phyloP scores from a whole-genome alignment of 2,113 vertebrate genomes.

The Loxodonta africana region DNA sequence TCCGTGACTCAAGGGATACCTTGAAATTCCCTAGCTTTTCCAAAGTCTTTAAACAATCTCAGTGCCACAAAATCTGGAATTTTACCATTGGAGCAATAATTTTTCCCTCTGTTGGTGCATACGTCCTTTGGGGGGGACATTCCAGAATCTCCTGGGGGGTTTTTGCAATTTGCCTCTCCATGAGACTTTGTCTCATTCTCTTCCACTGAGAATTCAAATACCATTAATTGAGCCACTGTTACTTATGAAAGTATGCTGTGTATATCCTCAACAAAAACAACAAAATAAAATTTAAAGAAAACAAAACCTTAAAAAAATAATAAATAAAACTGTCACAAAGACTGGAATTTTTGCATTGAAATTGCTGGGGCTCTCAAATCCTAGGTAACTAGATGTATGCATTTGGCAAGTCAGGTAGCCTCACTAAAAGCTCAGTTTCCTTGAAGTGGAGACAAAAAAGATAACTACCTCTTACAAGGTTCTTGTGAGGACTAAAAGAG shows the following conservation, averaged over 20 bases:
- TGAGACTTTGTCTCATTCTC: neutral
- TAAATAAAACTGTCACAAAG: neutral
- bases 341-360: neutral
- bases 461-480: neutral
- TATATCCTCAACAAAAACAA: too few relatives aligned
- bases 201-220: neutral
- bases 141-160: neutral
- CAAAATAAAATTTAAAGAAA: too few relatives aligned
- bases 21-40: neutral
- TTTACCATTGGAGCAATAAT: neutral
- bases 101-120: neutral
- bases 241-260: neutral
- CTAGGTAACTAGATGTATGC: neutral
- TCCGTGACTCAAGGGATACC: neutral
- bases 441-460: neutral
- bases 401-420: neutral
- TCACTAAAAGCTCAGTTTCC: conserved; percentile 6
- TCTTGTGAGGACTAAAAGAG: neutral
- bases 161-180: neutral
- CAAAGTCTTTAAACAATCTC: conserved; percentile 15
- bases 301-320: too few relatives aligned
- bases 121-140: conserved; percentile 3
- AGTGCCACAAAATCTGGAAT: conserved; percentile 34
- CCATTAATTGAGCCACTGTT: neutral
- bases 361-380: neutral